phyloP scores from a whole-genome alignment of 2,888 invertebrate genomes.

The Eustalomyia histrio region DNA sequence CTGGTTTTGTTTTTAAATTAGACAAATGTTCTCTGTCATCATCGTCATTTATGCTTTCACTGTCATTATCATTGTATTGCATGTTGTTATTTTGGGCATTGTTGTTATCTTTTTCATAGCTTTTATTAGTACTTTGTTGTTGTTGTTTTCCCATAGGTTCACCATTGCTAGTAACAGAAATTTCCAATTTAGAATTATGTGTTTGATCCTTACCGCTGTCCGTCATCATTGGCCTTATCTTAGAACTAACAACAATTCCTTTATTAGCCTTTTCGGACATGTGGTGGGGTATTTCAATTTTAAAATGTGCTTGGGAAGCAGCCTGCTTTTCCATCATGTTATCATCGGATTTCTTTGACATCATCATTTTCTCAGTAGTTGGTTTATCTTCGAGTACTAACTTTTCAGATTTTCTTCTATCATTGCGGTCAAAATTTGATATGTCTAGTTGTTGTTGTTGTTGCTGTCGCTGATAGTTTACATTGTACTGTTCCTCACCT shows the following conservation, averaged over 20 bases:
- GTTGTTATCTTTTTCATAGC: neutral
- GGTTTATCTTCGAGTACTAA: conserved; percentile 31
- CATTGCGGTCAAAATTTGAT: conserved; percentile 25
- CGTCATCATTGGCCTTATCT: conserved; percentile 68
- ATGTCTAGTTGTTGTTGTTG: neutral
- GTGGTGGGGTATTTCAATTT: conserved; percentile 72
- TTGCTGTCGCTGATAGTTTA: conserved; percentile 2
- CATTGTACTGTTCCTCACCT: conserved; percentile 60
- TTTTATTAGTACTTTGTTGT: neutral
- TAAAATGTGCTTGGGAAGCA: conserved; percentile 70
- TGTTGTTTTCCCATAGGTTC: conserved; percentile 25
- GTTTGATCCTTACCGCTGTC: conserved; percentile 18
- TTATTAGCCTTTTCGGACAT: conserved; percentile 66
- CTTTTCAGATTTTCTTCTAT: conserved; percentile 40
- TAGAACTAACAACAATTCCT: conserved; percentile 70
- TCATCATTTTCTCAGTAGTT: neutral
- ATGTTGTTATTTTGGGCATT: neutral
- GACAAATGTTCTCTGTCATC: conserved; percentile 27
- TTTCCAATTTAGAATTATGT: conserved; percentile 58
- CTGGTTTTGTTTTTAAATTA: conserved; percentile 64
- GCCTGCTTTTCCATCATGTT: conserved; percentile 33
- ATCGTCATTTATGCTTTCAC: neutral
- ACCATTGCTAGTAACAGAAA: conserved; percentile 48
- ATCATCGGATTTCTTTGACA: conserved; percentile 11
- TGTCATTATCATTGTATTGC: neutral